Base-by-base conservation (phyloP, 2,113 vertebrate genomes). In the Nesoenas mayeri region DNA sequence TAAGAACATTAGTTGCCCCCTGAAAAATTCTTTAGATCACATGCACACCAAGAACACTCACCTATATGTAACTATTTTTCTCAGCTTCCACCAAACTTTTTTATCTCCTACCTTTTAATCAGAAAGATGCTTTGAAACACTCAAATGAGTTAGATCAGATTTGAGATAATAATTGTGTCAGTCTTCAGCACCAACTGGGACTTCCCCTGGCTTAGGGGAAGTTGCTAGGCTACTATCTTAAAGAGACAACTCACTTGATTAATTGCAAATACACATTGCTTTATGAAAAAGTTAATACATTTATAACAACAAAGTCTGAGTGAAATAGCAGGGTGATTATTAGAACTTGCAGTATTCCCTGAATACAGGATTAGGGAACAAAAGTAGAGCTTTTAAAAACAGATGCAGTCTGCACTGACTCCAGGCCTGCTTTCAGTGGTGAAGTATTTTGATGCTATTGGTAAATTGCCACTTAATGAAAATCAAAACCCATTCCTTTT, bases 151-250 rank as follows among this genome's bases (percentile, higher is more conserved):
- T 95, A 93, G 96, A 97, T 97, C 67, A 92, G 70, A 34, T 60
- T 75, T 84, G 85, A 87, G 96, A 97, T 97, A 97, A 96, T 73
- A 95, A 87, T 79, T 96, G 91, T 93, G 97, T 92, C 0, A 6
- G 62, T 80, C 92, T 97, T 69, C 16, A 34, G 79, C 79, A 95
- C 96, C 95, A 96, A 79, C 91, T 95, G 93, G 92, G 96, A 97
- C 90, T 93, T 97, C 89, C 88, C 75, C 60, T 89, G 84, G 58
- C 87, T 91, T 95, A 24, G 21, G 74, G 34, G 78, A 97, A 97
- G 97, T 98, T 98, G 97, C 97, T 98, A 98, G 96, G 97, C 91
- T 97, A 97, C 97, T 97, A 97, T 97, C 97, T 95, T 97, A 97
- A 97, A 97, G 90, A 97, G 94, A 97, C 93, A 98, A 97, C 84